Conservation (phyloP, 2,888 invertebrate genomes). For the Clistopyga incitator region DNA sequence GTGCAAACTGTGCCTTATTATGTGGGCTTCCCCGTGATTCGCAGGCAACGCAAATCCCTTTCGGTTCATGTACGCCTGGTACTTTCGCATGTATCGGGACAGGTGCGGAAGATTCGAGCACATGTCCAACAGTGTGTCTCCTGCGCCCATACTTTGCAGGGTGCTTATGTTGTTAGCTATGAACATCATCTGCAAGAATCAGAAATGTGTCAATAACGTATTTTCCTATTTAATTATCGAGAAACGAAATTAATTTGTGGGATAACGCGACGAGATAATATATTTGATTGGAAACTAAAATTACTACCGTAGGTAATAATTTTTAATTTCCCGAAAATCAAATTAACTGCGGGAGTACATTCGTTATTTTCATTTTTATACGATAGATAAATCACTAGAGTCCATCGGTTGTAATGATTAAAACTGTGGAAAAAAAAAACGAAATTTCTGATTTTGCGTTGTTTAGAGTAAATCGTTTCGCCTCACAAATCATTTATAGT, state of each 20-base stretch:
- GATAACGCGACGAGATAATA: too few relatives aligned
- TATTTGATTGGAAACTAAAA: too few relatives aligned
- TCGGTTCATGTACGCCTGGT: constrained; percentile 88
- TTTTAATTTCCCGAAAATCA: too few relatives aligned
- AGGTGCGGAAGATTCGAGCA: constrained; percentile 91
- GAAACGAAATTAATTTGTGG: too few relatives aligned
- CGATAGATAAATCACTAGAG: too few relatives aligned
- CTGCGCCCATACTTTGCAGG: constrained; percentile 93
- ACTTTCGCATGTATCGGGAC: constrained; percentile 87
- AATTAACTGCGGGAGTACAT: too few relatives aligned
- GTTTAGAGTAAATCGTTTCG: too few relatives aligned
- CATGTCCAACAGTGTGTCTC: constrained; percentile 92
- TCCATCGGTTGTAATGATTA: too few relatives aligned
- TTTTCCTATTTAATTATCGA: not conserved
- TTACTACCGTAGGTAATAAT: too few relatives aligned
- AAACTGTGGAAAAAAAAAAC: too few relatives aligned
- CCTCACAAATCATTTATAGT: constrained; percentile 14
- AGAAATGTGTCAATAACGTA: not conserved
- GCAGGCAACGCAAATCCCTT: constrained; percentile 89
- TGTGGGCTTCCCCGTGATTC: constrained; percentile 90
- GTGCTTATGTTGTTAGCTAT: constrained; percentile 91
- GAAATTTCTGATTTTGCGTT: too few relatives aligned
- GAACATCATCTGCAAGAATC: constrained; percentile 89
- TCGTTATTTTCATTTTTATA: too few relatives aligned
- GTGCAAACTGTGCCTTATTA: constrained; percentile 90